Percentiles rank a stretch among this genome's conserved stretches.
These are phyloP conservation scores for Stegostoma tigrinum DNA, from an alignment of 2,113 vertebrate species.

Conservation along the genomic window DNA sequence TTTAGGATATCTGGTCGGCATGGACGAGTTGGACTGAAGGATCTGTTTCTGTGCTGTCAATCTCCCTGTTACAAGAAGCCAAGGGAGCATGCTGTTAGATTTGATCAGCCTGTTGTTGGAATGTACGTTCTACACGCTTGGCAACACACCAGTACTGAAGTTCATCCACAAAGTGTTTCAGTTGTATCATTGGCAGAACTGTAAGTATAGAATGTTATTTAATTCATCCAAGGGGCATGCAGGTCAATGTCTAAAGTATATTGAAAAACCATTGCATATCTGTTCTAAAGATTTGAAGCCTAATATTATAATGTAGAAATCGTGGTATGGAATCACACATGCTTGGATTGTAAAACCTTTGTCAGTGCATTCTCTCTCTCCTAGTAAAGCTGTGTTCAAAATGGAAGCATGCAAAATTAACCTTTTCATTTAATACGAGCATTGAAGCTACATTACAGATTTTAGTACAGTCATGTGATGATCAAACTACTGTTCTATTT, in stretches of 20 bases:
- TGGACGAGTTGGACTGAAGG: too few relatives aligned
- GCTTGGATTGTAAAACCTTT: not conserved
- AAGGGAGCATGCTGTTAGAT: too few relatives aligned
- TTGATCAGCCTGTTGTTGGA: too few relatives aligned
- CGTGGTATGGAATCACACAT: not conserved
- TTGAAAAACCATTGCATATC: not conserved
- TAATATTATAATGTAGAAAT: not conserved
- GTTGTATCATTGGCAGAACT: not conserved
- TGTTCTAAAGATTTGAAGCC: not conserved
- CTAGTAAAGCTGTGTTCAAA: not conserved
- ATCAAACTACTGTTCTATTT: not conserved
- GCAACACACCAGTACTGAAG: too few relatives aligned
- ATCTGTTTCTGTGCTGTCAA: too few relatives aligned
- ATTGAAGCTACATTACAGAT: not conserved
- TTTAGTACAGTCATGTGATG: not conserved
- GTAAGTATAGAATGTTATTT: not conserved
- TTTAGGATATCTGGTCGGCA: too few relatives aligned
- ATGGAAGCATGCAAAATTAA: not conserved
- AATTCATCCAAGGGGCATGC: not conserved
- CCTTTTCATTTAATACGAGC: not conserved
- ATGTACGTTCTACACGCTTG: too few relatives aligned
- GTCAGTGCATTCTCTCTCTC: not conserved
- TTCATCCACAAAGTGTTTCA: too few relatives aligned
- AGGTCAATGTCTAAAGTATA: not conserved
- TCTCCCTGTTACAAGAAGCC: too few relatives aligned